Conservation (phyloP, 2,797 vertebrate species). For the Pipistrellus pygmaeus region DNA sequence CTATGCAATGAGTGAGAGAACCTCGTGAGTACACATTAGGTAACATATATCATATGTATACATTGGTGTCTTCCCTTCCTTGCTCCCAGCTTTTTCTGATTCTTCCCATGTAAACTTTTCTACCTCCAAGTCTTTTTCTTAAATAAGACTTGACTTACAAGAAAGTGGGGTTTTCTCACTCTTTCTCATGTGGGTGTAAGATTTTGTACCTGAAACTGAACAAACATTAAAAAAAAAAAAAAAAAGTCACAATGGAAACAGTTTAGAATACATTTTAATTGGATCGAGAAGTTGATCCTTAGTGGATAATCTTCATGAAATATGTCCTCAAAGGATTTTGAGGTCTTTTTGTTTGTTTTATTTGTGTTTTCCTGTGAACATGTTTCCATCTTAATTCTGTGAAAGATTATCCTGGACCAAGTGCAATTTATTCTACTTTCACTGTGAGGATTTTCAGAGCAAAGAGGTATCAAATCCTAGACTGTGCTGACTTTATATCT, state of each 20-base stretch:
- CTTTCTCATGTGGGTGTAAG: not conserved
- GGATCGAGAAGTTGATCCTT: not conserved
- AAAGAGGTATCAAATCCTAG: slow-evolving; percentile 51
- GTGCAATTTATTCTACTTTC: slow-evolving; percentile 30
- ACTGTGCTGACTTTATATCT: not conserved
- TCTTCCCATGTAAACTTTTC: slow-evolving; percentile 13
- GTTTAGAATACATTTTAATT: not conserved
- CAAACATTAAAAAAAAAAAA: not conserved
- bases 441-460: slow-evolving; percentile 65
- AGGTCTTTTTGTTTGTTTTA: not conserved
- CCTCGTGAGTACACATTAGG: accelerated
- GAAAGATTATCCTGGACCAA: not conserved
- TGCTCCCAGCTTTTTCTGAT: not conserved
- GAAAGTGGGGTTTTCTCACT: not conserved
- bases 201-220: not conserved
- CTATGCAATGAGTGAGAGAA: not conserved
- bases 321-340: not conserved
- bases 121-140: not conserved
- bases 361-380: not conserved
- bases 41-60: not conserved
- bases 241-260: not conserved
- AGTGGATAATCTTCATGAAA: not conserved
- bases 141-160: not conserved
- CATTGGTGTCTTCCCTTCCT: not conserved
- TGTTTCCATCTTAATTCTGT: slow-evolving; percentile 40